phyloP scores from a whole-genome alignment of 2,113 vertebrate species.

The Dinomys branickii region DNA sequence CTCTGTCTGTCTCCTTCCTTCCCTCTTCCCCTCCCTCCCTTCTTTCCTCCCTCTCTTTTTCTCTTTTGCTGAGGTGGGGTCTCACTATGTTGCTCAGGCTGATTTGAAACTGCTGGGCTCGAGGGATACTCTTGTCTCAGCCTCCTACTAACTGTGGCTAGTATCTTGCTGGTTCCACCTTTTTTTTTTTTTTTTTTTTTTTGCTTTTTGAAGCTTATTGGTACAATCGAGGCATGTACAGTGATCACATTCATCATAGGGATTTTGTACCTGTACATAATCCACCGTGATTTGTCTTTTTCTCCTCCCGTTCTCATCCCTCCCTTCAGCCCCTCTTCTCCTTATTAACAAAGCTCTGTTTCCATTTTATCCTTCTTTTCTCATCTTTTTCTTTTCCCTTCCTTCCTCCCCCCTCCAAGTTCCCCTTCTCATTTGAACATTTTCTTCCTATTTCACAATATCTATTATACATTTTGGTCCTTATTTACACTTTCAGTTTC shows the following conservation, averaged over 20 bases:
- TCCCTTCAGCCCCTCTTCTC: too few relatives aligned
- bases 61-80: neutral
- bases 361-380: too few relatives aligned
- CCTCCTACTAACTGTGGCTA: neutral
- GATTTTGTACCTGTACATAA: too few relatives aligned
- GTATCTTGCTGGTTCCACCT: neutral
- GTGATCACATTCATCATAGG: too few relatives aligned
- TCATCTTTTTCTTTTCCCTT: too few relatives aligned
- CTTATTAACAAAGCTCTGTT: too few relatives aligned
- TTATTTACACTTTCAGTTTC: neutral
- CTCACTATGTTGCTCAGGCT: neutral
- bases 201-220: too few relatives aligned
- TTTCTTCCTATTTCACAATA: neutral
- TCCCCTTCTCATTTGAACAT: neutral
- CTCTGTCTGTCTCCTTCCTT: neutral
- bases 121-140: neutral
- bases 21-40: too few relatives aligned
- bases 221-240: too few relatives aligned
- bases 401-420: neutral
- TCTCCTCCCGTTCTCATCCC: too few relatives aligned
- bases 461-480: neutral
- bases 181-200: too few relatives aligned
- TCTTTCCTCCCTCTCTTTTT: neutral
- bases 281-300: too few relatives aligned
- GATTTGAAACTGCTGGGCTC: neutral